These are phyloP conservation scores for Zonitis immaculata DNA, from an alignment of 2,888 invertebrate genomes.

Conservation along the genomic window DNA sequence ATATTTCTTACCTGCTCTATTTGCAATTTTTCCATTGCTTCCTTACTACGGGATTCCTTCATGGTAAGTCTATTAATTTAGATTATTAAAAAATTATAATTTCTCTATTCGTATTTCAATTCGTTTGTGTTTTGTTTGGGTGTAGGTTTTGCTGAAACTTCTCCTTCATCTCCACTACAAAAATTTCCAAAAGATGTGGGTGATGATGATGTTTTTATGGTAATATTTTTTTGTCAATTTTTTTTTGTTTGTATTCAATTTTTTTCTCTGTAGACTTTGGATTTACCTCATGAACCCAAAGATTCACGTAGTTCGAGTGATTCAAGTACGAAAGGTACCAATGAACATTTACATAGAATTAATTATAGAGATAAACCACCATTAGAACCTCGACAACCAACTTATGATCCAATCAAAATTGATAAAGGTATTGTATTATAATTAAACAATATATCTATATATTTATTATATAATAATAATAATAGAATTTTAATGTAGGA, in stretches of 20 bases:
- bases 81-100: too few relatives aligned
- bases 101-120: too few relatives aligned
- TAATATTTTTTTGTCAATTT: constrained; percentile 42
- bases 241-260: not conserved
- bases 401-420: constrained; percentile 40
- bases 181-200: constrained; percentile 74
- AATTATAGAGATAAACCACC: constrained; percentile 55
- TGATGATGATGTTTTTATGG: constrained; percentile 95
- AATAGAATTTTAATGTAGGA: constrained; percentile 43
- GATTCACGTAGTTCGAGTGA: constrained; percentile 74
- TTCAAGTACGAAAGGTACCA: constrained; percentile 48
- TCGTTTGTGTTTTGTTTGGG: too few relatives aligned
- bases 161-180: constrained; percentile 62
- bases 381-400: constrained; percentile 41
- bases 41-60: constrained; percentile 63
- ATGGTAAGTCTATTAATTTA: constrained; percentile 52
- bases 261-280: constrained; percentile 62
- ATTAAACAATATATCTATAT: not conserved
- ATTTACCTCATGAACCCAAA: constrained; percentile 74
- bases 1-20: constrained; percentile 64
- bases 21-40: constrained; percentile 55
- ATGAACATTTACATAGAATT: constrained; percentile 56
- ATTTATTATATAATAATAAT: not conserved
- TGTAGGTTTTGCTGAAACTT: constrained; percentile 72
- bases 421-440: constrained; percentile 33